These are phyloP conservation scores for Ellobius talpinus DNA, from an alignment of 2,113 vertebrate species.

Conservation along the genomic window DNA sequence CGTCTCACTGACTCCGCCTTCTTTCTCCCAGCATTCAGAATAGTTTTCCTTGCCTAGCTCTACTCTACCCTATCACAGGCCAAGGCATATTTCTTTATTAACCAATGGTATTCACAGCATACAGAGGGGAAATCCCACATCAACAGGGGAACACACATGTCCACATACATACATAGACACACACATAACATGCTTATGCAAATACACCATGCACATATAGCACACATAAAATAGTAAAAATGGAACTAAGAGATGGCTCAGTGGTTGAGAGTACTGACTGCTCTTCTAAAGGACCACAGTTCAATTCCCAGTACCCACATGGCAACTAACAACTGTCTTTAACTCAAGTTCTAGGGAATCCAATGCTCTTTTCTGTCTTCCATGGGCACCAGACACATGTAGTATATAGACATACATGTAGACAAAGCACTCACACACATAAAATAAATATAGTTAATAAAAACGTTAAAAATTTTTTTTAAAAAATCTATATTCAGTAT, in stretches of 20 bases:
- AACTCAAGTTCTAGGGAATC: not conserved
- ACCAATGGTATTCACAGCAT: too few relatives aligned
- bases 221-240: not conserved
- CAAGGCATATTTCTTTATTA: too few relatives aligned
- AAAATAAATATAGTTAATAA: not conserved
- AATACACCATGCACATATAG: not conserved
- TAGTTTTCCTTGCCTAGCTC: too few relatives aligned
- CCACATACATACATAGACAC: not conserved
- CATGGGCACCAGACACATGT: not conserved
- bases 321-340: not conserved
- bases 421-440: not conserved
- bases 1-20: too few relatives aligned
- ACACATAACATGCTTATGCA: not conserved
- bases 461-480: too few relatives aligned
- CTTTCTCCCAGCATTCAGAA: too few relatives aligned
- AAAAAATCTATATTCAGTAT: not conserved
- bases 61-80: too few relatives aligned
- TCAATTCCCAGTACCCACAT: not conserved
- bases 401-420: not conserved
- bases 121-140: too few relatives aligned
- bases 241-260: not conserved
- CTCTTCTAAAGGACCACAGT: not conserved
- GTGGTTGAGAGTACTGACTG: not conserved
- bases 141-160: not conserved
- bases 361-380: not conserved